A percentile compares a stretch with the other conserved stretches of the same genome.
phyloP scores from a whole-genome alignment of 2,888 invertebrate species.

The Dioctria linearis region DNA sequence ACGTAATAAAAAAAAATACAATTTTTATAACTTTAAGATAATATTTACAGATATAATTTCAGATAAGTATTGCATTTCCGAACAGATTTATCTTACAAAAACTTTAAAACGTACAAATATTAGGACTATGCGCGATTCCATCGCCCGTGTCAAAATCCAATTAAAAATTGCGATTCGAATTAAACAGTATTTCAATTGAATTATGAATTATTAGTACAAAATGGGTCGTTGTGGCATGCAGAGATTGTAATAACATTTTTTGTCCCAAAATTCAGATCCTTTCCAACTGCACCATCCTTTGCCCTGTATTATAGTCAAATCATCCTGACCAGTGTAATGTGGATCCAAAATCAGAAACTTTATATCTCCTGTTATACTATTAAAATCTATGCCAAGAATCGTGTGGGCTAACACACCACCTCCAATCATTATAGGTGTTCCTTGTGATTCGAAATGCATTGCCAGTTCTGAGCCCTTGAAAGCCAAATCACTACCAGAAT shows the following conservation, averaged over 20 bases:
- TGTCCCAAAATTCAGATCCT: constrained; percentile 93
- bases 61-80: too few species aligned
- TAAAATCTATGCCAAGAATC: constrained; percentile 93
- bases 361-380: constrained; percentile 83
- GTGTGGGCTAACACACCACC: constrained; percentile 99
- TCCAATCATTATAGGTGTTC: constrained; percentile 99
- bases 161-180: too few species aligned
- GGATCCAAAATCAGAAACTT: constrained; percentile 98
- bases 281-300: constrained; percentile 99
- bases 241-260: constrained; percentile 95
- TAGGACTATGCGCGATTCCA: too few species aligned
- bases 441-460: constrained; percentile 92
- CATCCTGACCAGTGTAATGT: constrained; percentile 94
- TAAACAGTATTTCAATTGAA: too few species aligned
- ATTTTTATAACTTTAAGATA: too few species aligned
- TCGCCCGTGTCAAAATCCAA: too few species aligned
- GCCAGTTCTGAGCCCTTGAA: constrained; percentile 85
- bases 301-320: constrained; percentile 79
- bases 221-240: constrained; percentile 84
- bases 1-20: too few species aligned
- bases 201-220: constrained; percentile 62
- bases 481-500: constrained; percentile 87
- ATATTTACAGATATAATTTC: too few species aligned
- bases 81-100: too few species aligned
- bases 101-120: too few species aligned